Evolutionary conservation across 2,797 vertebrate species (phyloP).

Genomic region (Pelochelys cantorii): DNA sequence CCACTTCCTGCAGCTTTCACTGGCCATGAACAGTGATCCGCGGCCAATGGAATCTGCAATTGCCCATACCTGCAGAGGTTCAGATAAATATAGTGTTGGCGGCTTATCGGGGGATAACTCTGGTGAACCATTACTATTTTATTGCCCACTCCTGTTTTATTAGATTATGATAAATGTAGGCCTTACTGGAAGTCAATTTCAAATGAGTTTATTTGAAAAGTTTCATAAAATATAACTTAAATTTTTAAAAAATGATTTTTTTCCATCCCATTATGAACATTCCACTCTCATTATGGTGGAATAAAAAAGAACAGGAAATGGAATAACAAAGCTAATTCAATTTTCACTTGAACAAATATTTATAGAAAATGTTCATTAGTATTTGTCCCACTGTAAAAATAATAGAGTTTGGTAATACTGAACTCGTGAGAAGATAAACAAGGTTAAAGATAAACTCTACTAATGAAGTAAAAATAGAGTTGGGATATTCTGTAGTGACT

Average conservation of each 20-base stretch:
- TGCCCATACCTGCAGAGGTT: no score
- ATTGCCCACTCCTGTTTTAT: background rate
- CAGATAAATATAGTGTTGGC: no score
- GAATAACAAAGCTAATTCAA: background rate
- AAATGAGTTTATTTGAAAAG: background rate
- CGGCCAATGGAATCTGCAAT: no score
- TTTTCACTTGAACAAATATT: background rate
- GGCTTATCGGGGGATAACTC: no score
- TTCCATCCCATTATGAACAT: background rate
- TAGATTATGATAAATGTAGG: background rate
- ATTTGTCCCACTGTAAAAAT: fast-evolving
- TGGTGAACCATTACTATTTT: no score
- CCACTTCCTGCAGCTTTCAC: no score
- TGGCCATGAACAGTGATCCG: no score
- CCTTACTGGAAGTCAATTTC: background rate
- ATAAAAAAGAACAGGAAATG: background rate
- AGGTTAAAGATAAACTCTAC: fast-evolving
- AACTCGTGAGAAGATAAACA: background rate
- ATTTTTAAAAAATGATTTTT: background rate
- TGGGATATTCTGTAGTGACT: background rate
- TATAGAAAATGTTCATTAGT: background rate
- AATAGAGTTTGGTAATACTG: background rate
- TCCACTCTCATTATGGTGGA: background rate
- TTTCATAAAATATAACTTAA: background rate
- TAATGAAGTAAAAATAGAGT: background rate